Conservation (phyloP, 2,113 vertebrate genomes). For the Gymnorhina tibicen region DNA sequence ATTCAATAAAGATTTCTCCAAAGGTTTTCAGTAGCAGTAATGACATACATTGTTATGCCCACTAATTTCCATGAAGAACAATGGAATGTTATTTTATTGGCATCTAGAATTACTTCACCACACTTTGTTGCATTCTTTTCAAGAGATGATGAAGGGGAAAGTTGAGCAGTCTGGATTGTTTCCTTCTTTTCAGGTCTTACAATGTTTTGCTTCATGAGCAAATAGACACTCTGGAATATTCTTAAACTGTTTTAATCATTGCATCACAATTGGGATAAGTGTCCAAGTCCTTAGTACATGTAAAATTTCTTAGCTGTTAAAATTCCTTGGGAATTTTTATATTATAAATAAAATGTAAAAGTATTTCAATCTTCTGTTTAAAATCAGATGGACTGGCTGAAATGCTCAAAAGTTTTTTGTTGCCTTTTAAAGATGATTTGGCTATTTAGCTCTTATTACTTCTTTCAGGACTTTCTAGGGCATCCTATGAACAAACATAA, state of each 20-base stretch:
- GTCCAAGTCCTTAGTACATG: not conserved
- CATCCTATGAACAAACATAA: not conserved
- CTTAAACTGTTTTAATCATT: not conserved
- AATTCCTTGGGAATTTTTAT: not conserved
- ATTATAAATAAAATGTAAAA: not conserved
- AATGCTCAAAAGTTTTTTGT: not conserved
- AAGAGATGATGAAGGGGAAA: not conserved
- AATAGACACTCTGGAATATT: not conserved
- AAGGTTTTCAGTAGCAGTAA: slow-evolving; percentile 63
- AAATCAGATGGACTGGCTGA: not conserved
- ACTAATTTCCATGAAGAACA: slow-evolving; percentile 73
- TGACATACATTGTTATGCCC: slow-evolving; percentile 64
- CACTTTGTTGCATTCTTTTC: slow-evolving; percentile 4
- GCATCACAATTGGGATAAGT: not conserved
- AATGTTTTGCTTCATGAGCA: not conserved
- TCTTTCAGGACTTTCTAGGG: not conserved
- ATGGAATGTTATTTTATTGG: slow-evolving; percentile 61
- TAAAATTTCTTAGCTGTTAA: not conserved
- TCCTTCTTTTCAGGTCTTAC: not conserved
- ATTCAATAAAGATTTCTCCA: slow-evolving; percentile 69
- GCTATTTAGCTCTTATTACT: not conserved
- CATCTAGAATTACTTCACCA: slow-evolving; percentile 40
- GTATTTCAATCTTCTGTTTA: not conserved
- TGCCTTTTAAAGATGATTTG: not conserved
- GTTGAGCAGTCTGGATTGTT: not conserved